Evolutionary conservation across 1,140 invertebrate genomes (phyloP).

Genomic region (Orchesella cincta): DNA sequence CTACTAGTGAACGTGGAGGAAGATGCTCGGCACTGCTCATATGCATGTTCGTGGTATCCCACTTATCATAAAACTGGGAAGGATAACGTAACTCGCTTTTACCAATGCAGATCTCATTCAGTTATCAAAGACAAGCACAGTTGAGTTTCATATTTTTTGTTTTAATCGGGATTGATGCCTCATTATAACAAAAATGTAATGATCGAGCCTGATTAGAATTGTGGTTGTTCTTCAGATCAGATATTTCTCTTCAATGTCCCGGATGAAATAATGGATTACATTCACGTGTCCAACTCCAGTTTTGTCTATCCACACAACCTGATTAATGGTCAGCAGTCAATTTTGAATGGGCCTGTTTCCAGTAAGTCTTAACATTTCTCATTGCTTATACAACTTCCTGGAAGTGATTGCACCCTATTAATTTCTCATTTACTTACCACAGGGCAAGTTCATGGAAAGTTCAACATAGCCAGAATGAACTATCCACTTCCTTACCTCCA

Average conservation of each 20-base stretch:
- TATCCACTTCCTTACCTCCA: not conserved
- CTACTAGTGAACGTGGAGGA: not conserved
- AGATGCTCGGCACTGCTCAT: not conserved
- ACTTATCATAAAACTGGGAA: too few relatives aligned
- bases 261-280: not conserved
- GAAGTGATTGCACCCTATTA: too few relatives aligned
- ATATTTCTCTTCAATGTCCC: not conserved
- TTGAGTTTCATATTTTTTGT: not conserved
- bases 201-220: too few relatives aligned
- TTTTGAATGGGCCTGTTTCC: not conserved
- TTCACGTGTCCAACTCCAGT: constrained; percentile 10
- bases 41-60: not conserved
- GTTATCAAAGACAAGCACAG: not conserved
- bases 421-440: not conserved
- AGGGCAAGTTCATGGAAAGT: not conserved
- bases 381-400: not conserved
- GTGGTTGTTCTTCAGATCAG: not conserved
- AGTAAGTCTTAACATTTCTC: not conserved
- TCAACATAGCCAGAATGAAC: constrained; percentile 4
- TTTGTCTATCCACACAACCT: not conserved
- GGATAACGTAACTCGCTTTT: not conserved
- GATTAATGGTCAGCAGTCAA: not conserved
- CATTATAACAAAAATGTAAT: too few relatives aligned
- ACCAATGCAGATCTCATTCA: not conserved
- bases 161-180: too few relatives aligned